Percentiles rank a stretch among this genome's conserved stretches.
Evolutionary conservation across 2,888 invertebrate species (phyloP).

Genomic region (Drosophila flavopinicola): DNA sequence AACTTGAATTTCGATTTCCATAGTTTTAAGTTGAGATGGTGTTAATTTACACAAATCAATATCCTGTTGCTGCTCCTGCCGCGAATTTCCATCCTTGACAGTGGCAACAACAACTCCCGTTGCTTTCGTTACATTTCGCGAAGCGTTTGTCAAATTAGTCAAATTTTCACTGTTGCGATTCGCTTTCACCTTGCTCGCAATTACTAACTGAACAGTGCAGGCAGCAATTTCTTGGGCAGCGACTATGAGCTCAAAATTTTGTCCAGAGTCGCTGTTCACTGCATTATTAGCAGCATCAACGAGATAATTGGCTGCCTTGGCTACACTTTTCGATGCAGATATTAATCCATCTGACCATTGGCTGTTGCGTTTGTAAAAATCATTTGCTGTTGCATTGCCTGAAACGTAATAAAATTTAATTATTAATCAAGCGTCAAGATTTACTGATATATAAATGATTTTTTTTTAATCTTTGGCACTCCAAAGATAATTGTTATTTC

Average conservation of each 20-base stretch:
- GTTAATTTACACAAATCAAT: slow-evolving; percentile 95
- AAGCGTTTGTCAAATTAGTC: slow-evolving; percentile 92
- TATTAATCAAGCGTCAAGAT: neutral
- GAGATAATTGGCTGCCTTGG: slow-evolving; percentile 96
- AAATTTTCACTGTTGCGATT: slow-evolving; percentile 92
- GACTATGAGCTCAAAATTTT: slow-evolving; percentile 90
- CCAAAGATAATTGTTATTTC: neutral
- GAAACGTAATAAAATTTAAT: slow-evolving; percentile 56
- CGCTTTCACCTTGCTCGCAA: slow-evolving; percentile 98
- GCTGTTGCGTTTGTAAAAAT: slow-evolving; percentile 99
- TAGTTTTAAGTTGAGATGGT: slow-evolving; percentile 96
- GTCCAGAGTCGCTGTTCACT: slow-evolving; percentile 93
- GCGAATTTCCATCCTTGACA: slow-evolving; percentile 94
- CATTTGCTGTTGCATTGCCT: slow-evolving; percentile 93
- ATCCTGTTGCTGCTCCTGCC: slow-evolving; percentile 94
- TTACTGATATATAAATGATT: neutral
- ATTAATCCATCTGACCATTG: slow-evolving; percentile 99
- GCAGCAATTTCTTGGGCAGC: slow-evolving; percentile 98
- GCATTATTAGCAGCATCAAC: slow-evolving; percentile 97
- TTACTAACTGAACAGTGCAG: slow-evolving; percentile 98
- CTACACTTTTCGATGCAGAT: slow-evolving; percentile 98
- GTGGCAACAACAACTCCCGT: slow-evolving; percentile 97
- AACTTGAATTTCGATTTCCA: slow-evolving; percentile 99
- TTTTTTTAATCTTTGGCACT: too few species aligned
- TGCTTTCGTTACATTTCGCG: slow-evolving; percentile 94